Evolutionary conservation across 2,888 invertebrate species (phyloP).

Genomic region (Neria commutata): DNA sequence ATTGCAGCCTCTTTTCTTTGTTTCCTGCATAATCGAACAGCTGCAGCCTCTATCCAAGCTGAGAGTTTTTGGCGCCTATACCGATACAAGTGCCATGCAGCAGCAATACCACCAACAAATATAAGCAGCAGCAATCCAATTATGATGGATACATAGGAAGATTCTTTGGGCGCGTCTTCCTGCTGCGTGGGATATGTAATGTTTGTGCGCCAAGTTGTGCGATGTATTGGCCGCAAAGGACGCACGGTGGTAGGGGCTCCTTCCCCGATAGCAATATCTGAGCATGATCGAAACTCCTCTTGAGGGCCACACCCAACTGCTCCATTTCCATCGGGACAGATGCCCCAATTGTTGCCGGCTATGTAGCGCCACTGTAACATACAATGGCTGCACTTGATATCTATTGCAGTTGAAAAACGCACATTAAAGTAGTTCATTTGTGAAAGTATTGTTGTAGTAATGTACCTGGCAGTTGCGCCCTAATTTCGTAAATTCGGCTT

Average conservation of each 20-base stretch:
- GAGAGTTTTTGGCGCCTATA: constrained; percentile 75
- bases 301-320: constrained; percentile 88
- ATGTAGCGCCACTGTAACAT: constrained; percentile 88
- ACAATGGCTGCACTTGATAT: constrained; percentile 78
- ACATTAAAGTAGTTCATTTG: too few relatives aligned
- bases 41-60: constrained; percentile 43
- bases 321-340: constrained; percentile 74
- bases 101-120: too few relatives aligned
- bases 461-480: constrained; percentile 66
- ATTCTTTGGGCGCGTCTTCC: constrained; percentile 41
- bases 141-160: constrained; percentile 65
- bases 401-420: constrained; percentile 43
- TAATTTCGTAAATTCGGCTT: constrained; percentile 79
- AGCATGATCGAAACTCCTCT: constrained; percentile 85
- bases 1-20: constrained; percentile 19
- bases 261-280: constrained; percentile 76
- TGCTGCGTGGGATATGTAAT: constrained; percentile 27
- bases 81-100: constrained; percentile 78
- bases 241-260: constrained; percentile 62
- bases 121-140: constrained; percentile 71
- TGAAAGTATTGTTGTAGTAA: too few relatives aligned
- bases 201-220: constrained; percentile 44
- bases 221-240: constrained; percentile 55
- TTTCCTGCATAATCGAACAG: constrained; percentile 29
- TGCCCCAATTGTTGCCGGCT: constrained; percentile 86